A percentile compares a stretch with the other conserved stretches of the same genome.
These are phyloP conservation scores for Cichladusa arquata DNA, from an alignment of 2,113 vertebrate genomes.

Conservation along the genomic window DNA sequence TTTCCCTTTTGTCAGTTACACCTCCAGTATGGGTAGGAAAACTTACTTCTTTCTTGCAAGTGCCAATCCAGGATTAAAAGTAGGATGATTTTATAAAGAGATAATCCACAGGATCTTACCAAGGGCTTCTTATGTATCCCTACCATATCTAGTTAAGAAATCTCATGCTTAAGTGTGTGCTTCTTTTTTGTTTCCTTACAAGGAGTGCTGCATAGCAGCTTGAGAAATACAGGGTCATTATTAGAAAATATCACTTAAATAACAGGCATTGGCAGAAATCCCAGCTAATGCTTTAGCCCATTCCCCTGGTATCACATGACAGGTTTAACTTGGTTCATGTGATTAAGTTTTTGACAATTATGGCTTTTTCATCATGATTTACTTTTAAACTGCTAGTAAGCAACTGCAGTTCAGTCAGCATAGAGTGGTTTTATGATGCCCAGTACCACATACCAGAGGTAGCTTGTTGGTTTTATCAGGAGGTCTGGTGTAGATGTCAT, in stretches of 20 bases:
- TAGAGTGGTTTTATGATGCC: not conserved
- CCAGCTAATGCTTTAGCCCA: not conserved
- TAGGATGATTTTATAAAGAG: not conserved
- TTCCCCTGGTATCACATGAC: not conserved
- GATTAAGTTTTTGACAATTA: not conserved
- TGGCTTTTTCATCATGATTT: not conserved
- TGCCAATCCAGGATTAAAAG: not conserved
- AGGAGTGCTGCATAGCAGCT: not conserved
- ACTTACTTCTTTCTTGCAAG: not conserved
- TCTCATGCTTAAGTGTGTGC: not conserved
- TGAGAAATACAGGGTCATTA: not conserved
- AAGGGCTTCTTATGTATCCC: not conserved
- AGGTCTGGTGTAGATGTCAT: not conserved
- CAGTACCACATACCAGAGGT: not conserved
- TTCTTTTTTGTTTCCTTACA: slow-evolving; percentile 36
- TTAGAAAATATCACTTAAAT: slow-evolving; percentile 15
- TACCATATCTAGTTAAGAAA: slow-evolving; percentile 31
- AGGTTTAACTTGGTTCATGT: not conserved
- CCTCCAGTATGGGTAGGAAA: not conserved
- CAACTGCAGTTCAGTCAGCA: not conserved
- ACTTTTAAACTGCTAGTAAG: not conserved
- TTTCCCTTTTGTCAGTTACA: not conserved
- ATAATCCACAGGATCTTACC: not conserved
- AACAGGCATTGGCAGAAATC: not conserved
- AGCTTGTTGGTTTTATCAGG: not conserved